Conservation (phyloP, 2,113 vertebrate species). For the Caranx melampygus region DNA sequence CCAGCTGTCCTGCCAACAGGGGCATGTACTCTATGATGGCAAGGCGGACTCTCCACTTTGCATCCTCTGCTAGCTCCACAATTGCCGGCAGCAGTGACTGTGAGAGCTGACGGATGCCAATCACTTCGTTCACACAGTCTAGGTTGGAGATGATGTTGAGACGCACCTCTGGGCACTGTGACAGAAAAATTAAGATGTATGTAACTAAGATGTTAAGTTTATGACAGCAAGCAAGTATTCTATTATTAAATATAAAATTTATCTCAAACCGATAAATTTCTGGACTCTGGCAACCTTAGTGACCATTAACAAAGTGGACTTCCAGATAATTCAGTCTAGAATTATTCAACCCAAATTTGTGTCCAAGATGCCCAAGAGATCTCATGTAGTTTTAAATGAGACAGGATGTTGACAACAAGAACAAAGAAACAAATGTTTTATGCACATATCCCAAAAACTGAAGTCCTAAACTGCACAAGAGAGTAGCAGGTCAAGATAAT, state of each 20-base stretch:
- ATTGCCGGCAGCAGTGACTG: slow-evolving; percentile 92
- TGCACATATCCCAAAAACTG: not conserved
- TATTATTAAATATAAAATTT: slow-evolving; percentile 4
- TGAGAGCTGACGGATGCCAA: slow-evolving; percentile 91
- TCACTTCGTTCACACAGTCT: slow-evolving; percentile 93
- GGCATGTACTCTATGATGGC: slow-evolving; percentile 95
- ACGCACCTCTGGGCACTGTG: slow-evolving; percentile 91
- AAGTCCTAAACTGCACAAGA: not conserved
- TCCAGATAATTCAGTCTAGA: slow-evolving; percentile 1
- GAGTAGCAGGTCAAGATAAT: not conserved
- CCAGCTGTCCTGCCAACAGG: slow-evolving; percentile 91
- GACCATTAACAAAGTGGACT: not conserved
- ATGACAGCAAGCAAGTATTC: not conserved
- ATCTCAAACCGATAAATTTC: not conserved
- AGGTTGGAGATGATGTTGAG: slow-evolving; percentile 94
- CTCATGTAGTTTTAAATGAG: not conserved
- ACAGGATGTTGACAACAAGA: slow-evolving; percentile 10
- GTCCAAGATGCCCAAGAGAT: slow-evolving; percentile 8
- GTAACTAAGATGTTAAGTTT: not conserved
- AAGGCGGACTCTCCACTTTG: slow-evolving; percentile 93
- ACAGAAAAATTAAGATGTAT: not conserved
- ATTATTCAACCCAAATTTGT: not conserved
- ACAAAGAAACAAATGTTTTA: slow-evolving; percentile 1
- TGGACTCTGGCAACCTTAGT: not conserved
- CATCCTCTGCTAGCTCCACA: slow-evolving; percentile 91